A percentile compares a stretch with the other conserved stretches of the same genome.
Evolutionary conservation across 30 jellyfish, hydroid and myxozoan genomes (phyloP).

Genomic region (Cassiopea andromeda): DNA sequence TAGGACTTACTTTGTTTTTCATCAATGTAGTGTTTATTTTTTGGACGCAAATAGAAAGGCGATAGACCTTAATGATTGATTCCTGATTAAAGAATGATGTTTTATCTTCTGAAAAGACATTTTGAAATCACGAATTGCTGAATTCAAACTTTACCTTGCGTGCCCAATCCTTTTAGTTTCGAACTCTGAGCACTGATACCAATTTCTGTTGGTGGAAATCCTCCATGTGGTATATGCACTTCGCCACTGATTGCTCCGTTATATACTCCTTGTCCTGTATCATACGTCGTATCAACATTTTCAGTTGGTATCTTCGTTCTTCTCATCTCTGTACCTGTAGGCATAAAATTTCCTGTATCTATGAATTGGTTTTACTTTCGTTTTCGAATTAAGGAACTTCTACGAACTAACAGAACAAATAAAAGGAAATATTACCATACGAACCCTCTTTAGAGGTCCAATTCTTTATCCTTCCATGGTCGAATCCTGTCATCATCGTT

Average conservation of each 20-base stretch:
- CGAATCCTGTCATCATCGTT: too few relatives aligned
- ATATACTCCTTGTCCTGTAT: neutral
- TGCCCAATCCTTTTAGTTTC: neutral
- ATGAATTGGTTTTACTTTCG: neutral
- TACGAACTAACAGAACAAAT: too few relatives aligned
- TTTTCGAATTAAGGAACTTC: conserved; percentile 24
- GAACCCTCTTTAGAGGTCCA: too few relatives aligned
- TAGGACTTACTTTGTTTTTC: too few relatives aligned
- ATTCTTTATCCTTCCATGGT: too few relatives aligned
- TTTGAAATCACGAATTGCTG: neutral
- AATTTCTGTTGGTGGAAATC: neutral
- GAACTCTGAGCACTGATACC: neutral
- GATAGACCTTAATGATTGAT: too few relatives aligned
- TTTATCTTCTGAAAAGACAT: neutral
- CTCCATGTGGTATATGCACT: too few relatives aligned
- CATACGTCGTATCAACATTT: neutral
- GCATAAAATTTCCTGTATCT: neutral
- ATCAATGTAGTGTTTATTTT: too few relatives aligned
- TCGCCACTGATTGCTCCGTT: too few relatives aligned
- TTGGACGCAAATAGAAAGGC: too few relatives aligned
- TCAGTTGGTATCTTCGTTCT: neutral
- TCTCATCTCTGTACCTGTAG: neutral
- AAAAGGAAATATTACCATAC: too few relatives aligned
- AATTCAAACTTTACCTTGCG: neutral
- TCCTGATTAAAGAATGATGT: neutral